These are phyloP conservation scores for Aplodontia rufa DNA, from an alignment of 2,113 vertebrate genomes.

Conservation along the genomic window DNA sequence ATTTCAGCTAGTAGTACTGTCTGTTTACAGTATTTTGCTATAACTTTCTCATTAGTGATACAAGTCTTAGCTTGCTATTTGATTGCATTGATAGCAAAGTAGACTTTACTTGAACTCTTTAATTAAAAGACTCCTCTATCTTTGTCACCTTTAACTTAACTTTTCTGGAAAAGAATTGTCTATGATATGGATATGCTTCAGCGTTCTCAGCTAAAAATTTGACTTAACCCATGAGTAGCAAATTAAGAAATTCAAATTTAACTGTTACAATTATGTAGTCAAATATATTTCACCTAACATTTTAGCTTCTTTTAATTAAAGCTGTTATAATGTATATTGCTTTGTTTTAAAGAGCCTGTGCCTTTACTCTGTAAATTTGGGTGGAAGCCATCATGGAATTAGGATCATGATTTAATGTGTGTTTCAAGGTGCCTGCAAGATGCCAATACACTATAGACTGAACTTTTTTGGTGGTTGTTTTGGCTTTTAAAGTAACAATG, in stretches of 20 bases:
- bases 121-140: neutral
- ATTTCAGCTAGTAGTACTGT: neutral
- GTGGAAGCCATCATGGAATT: neutral
- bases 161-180: neutral
- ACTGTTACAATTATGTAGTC: neutral
- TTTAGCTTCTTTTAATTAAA: constrained; percentile 39
- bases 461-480: neutral
- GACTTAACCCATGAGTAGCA: neutral
- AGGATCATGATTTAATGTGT: neutral
- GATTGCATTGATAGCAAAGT: neutral
- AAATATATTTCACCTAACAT: neutral
- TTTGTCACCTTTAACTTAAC: neutral
- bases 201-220: constrained; percentile 5
- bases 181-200: neutral
- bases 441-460: neutral
- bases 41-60: neutral
- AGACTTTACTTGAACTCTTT: neutral
- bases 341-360: neutral
- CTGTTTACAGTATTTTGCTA: neutral
- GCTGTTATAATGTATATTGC: neutral
- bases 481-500: neutral
- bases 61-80: neutral
- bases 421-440: neutral
- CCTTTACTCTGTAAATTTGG: neutral
- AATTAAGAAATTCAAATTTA: constrained; percentile 43